phyloP scores from a whole-genome alignment of 2,888 invertebrate genomes.

The Polylopha cassiicola region DNA sequence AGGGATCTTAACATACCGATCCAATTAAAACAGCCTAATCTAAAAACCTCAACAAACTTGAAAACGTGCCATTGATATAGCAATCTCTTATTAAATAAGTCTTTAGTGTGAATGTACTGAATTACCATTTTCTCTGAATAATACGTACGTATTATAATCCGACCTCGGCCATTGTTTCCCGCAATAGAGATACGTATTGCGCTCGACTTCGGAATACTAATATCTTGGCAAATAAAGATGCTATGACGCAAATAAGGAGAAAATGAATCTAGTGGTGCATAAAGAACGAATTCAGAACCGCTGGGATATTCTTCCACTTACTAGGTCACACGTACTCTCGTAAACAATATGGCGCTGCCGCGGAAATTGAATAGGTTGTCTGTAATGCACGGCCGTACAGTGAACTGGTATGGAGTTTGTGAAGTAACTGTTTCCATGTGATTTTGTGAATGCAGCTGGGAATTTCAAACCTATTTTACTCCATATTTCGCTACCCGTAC shows the following conservation, averaged over 20 bases:
- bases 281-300: too few species aligned
- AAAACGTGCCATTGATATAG: slow-evolving; percentile 29
- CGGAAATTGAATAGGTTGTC: too few species aligned
- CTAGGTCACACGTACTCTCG: too few species aligned
- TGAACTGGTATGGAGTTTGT: too few species aligned
- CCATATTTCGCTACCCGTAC: too few species aligned
- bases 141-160: slow-evolving; percentile 30
- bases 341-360: too few species aligned
- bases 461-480: too few species aligned
- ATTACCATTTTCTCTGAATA: slow-evolving; percentile 32
- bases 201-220: slow-evolving; percentile 39
- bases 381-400: too few species aligned
- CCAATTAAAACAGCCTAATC: slow-evolving; percentile 13
- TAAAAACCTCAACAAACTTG: slow-evolving; percentile 22
- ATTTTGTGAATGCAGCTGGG: too few species aligned
- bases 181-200: slow-evolving; percentile 31
- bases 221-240: slow-evolving; percentile 35
- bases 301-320: too few species aligned
- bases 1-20: slow-evolving; percentile 8
- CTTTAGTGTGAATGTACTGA: slow-evolving; percentile 28
- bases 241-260: slow-evolving; percentile 24
- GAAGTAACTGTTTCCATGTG: too few species aligned
- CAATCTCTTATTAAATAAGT: slow-evolving; percentile 24
- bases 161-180: slow-evolving; percentile 24
- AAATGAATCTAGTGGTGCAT: too few species aligned